phyloP scores from a whole-genome alignment of 2,888 invertebrate species.

The Thera britannica region DNA sequence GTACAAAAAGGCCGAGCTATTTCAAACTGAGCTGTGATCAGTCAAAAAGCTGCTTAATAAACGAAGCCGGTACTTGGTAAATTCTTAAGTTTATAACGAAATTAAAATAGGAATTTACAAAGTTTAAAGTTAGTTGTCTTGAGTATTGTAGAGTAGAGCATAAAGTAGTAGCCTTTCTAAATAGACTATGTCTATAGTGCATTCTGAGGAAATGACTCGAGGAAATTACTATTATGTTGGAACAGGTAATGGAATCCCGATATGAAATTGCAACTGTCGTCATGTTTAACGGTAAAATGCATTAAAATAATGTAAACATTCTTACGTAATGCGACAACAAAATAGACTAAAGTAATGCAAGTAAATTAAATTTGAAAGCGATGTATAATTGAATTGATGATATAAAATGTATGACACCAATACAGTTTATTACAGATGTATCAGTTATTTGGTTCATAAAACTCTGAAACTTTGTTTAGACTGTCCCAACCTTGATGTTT shows the following conservation, averaged over 20 bases:
- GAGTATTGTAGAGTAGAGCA: neutral
- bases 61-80: no score
- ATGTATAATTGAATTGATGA: neutral
- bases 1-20: no score
- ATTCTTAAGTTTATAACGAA: no score
- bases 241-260: constrained; percentile 42
- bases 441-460: no score
- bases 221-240: constrained; percentile 72
- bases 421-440: no score
- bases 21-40: no score
- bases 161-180: constrained; percentile 8
- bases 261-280: constrained; percentile 39
- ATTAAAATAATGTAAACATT: constrained; percentile 20
- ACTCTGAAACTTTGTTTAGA: no score
- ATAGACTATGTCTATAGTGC: constrained; percentile 37
- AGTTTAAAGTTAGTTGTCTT: no score
- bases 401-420: neutral
- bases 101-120: no score
- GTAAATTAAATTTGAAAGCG: neutral
- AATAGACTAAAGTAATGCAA: constrained; percentile 4
- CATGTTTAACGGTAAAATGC: constrained; percentile 36
- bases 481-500: no score
- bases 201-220: constrained; percentile 65
- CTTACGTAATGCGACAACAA: constrained; percentile 1
- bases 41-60: no score